Base-by-base conservation (phyloP, 37 sponge, comb jelly and placozoan species). In the Bolinopsis microptera region DNA sequence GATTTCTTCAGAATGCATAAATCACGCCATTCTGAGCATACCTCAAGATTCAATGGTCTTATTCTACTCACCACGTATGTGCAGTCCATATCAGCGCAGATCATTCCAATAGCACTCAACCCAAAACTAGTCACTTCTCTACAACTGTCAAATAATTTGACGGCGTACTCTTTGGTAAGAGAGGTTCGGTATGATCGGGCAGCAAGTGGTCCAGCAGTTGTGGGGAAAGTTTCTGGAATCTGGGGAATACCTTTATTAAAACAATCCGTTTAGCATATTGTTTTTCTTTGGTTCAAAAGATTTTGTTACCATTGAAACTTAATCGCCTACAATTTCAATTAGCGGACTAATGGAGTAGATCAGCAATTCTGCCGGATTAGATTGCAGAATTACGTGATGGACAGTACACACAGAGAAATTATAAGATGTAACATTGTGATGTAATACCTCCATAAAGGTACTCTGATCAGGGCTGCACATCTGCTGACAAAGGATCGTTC, bases 401-500 rank as follows among this genome's bases (percentile, higher is more conserved):
- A n/a, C n/a, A n/a, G n/a, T n/a, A n/a, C n/a, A n/a, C n/a, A n/a
- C n/a, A n/a, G n/a, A n/a, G n/a, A n/a, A n/a, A n/a, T n/a, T n/a
- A n/a, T n/a, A n/a, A n/a, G n/a, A n/a, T n/a, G n/a, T n/a, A n/a
- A n/a, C n/a, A n/a, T n/a, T n/a, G n/a, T n/a, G n/a, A n/a, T n/a
- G n/a, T n/a, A n/a, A n/a, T n/a, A 86, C 90, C 90, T 86, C 61
- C 90, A 86, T 86, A 23, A 86, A 86, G 3, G 90, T 86, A 24
- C 90, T 86, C 61, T 86, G 90, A 38, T 86, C 90, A 24, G 90
- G 90, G 22, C 90, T 86, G 61, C 90, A 86, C 90, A 86, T 86
- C 36, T 86, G 90, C 35, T 86, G 90, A 86, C 90, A 86, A 1
- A 86, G 61, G 27, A 86, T 41, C 30, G 35, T 41, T 25, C 90